Evolutionary conservation across 37 sponge, comb jelly and placozoan genomes (phyloP).

Genomic region (Cliona cf. orientalis): DNA sequence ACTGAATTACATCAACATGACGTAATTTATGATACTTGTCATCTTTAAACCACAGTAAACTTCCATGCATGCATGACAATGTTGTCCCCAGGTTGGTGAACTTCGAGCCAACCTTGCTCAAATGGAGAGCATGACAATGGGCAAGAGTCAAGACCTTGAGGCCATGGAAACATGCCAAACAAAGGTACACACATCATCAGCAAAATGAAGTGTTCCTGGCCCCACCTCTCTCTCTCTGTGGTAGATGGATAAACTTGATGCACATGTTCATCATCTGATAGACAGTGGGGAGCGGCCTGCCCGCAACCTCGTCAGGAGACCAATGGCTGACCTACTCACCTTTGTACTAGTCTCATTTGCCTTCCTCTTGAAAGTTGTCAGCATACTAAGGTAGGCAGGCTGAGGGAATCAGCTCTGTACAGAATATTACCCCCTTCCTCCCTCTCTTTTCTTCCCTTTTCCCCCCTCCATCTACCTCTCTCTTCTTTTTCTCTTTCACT

Average conservation of each 20-base stretch:
- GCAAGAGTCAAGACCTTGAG: conserved; percentile 61
- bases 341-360: conserved; percentile 10
- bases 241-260: conserved; percentile 28
- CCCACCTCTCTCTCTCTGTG: too few species aligned
- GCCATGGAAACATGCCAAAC: conserved; percentile 36
- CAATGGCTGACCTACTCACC: conserved; percentile 17
- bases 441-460: too few species aligned
- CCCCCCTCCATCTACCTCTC: too few species aligned
- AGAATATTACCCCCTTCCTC: too few species aligned
- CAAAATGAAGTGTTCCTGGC: too few species aligned
- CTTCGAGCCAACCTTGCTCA: conserved; percentile 46
- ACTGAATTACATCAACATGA: conserved; percentile 64
- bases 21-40: neutral
- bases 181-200: too few species aligned
- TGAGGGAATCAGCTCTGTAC: too few species aligned
- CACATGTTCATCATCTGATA: conserved; percentile 16
- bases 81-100: conserved; percentile 45
- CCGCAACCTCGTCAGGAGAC: neutral
- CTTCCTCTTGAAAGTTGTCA: conserved; percentile 25
- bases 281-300: neutral
- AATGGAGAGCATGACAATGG: conserved; percentile 50
- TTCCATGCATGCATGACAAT: too few species aligned
- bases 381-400: too few species aligned
- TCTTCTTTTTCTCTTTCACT: too few species aligned
- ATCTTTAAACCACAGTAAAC: neutral